Base-by-base conservation (phyloP, 2,113 vertebrate genomes). In the Lycocorax pyrrhopterus region DNA sequence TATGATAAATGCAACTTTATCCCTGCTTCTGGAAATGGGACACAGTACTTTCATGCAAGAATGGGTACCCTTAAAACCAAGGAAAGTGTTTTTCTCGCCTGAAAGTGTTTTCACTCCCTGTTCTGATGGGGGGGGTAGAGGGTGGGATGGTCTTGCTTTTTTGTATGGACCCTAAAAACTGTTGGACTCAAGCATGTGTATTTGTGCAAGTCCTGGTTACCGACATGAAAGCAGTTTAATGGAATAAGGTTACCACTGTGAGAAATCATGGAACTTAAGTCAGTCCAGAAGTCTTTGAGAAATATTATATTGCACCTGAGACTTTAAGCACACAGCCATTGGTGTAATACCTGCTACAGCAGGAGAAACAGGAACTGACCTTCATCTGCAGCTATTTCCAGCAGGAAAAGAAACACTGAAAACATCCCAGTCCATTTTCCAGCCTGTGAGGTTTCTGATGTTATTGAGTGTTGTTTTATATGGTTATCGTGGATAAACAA, bases 231-330 rank as follows among this genome's bases (percentile, higher is more conserved):
- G 46, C 35, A 73, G 56, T 86, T 89, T 87, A 87, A 79, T 90
- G 82, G 87, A 96, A 89, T 94, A 93, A 84, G 16, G 44, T 73
- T 83, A 46, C 62, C 10, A 33, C 75, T 72, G 30, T 75, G 82
- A 95, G 87, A 97, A 97, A 93, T 71, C 85, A 41, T 43, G 60
- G 72, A 96, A 56, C 37, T 90, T 87, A 85, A 72, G 53, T 79
- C 44, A 76, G 94, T 80, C 47, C 88, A 93, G 52, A 92, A 96
- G 41, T 71, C 94, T 97, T 94, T 96, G 83, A 90, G 93, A 95
- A 97, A 93, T 75, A 84, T 89, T 97, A 92, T 94, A 95, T 90
- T 91, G 93, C 94, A 90, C 60, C 81, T 78, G 97, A 89, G 89
- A 76, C 84, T 87, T 87, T 41, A 68, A 79, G 64, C 67, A 68